Base-by-base conservation (phyloP, 1,140 invertebrate genomes). In the Lethrus apterus region DNA sequence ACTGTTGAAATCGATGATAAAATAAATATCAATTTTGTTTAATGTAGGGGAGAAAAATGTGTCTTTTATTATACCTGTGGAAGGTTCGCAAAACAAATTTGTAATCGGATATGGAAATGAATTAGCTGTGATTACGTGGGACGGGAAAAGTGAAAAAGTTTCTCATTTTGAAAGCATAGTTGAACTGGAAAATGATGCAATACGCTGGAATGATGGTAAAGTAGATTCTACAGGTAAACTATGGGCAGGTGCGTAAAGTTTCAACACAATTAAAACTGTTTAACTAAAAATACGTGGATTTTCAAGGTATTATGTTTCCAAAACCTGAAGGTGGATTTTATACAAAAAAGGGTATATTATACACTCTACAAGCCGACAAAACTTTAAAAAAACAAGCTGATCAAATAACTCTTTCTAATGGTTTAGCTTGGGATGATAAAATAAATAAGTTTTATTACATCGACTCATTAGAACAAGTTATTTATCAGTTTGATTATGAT, bases 151-250 rank as follows among this genome's bases (percentile, higher is more conserved):
- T 36, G 30, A 33, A 5, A 47, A 45, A 11, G 47, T 53, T 14
- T 44, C 34, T 8, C 36, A 30, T 30, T 32, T 73, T 2, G 53
- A 73, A 23, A 68, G 70, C 7, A 65, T 77, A 14, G 67, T 68
- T 5, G 11, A 21, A 2, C 40, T 42, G 13, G 21, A 13, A 29
- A 26, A 15, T 26, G 40, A 24, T 26, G 17, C 13, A 15, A 86
- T 80, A 52, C 70, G 84, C 51, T 77, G 85, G 48, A 91, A 91
- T 57, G 88, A 92, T 64, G 89, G 78, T 14, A 93, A 92, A 67
- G 81, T 79, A 49, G 89, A 93, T 64, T 72, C 78, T 0, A 63
- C 56, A 4, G 89, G 89, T 17, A 69, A 85, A 32, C 66, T 92
- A 2, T 89, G 82, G 75, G 73, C 76, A 46, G 84, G 85, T 83